Percentiles rank a stretch among this genome's conserved stretches.
These are phyloP conservation scores for Miltochrista miniata DNA, from an alignment of 2,888 invertebrate species.

Conservation along the genomic window DNA sequence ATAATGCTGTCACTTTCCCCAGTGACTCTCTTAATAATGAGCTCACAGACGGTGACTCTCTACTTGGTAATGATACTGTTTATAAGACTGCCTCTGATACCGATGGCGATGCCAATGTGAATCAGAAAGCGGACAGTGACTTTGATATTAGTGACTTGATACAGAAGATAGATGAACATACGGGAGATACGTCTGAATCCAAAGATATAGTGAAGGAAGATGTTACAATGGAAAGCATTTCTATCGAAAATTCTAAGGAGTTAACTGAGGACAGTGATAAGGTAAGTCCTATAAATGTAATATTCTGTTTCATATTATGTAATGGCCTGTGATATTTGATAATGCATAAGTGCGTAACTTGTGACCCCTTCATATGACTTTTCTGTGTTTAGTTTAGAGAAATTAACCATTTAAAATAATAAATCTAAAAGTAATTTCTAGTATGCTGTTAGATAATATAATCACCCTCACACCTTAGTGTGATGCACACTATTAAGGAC, in stretches of 20 bases:
- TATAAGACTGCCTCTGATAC: constrained; percentile 59
- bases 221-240: constrained; percentile 14
- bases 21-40: constrained; percentile 69
- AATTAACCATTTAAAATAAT: too few relatives aligned
- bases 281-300: constrained; percentile 3
- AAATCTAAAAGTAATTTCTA: too few relatives aligned
- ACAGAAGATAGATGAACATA: constrained; percentile 37
- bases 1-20: constrained; percentile 73
- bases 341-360: too few relatives aligned
- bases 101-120: constrained; percentile 62
- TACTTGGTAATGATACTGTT: constrained; percentile 55
- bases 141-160: constrained; percentile 41
- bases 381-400: too few relatives aligned
- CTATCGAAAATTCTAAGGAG: constrained; percentile 9
- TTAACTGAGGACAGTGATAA: constrained; percentile 1
- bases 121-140: constrained; percentile 48
- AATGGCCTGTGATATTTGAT: too few relatives aligned
- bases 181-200: constrained; percentile 16
- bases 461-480: too few relatives aligned
- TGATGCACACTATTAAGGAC: too few relatives aligned
- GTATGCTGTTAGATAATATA: too few relatives aligned
- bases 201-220: constrained; percentile 20
- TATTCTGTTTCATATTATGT: too few relatives aligned
- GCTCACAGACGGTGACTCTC: constrained; percentile 70
- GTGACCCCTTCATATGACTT: too few relatives aligned